Percentiles rank a stretch among this genome's conserved stretches.
Evolutionary conservation across 2,888 invertebrate genomes (phyloP).

Genomic region (Phlogophora meticulosa): DNA sequence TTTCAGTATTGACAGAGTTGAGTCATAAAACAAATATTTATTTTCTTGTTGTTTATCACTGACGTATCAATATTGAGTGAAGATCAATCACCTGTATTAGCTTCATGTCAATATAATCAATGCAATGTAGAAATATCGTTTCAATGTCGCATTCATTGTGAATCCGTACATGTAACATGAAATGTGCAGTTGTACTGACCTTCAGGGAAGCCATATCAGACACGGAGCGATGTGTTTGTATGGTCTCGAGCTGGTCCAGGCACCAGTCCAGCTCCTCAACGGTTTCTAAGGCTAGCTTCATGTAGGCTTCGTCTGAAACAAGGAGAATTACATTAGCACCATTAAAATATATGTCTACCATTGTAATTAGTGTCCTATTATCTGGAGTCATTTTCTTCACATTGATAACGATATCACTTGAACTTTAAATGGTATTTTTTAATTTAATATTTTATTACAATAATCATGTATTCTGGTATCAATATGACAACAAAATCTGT

Average conservation of each 20-base stretch:
- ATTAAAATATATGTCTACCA: no score
- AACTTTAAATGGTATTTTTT: constrained; percentile 1
- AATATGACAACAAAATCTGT: constrained; percentile 37
- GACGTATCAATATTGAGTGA: constrained; percentile 37
- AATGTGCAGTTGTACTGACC: constrained; percentile 91
- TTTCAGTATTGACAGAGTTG: constrained; percentile 43
- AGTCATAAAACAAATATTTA: constrained; percentile 37
- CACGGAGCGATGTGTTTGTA: constrained; percentile 99
- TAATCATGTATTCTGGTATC: constrained; percentile 9
- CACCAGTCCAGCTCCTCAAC: constrained; percentile 99
- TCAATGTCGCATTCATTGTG: constrained; percentile 32
- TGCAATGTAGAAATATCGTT: constrained; percentile 18
- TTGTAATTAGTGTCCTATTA: no score
- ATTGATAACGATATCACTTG: neutral
- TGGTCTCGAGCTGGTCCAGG: constrained; percentile 99
- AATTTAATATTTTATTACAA: neutral
- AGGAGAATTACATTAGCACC: constrained; percentile 52
- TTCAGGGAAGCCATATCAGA: constrained; percentile 99
- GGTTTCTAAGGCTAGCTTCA: constrained; percentile 98
- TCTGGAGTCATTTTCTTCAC: neutral
- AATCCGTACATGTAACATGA: constrained; percentile 52
- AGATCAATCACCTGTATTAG: constrained; percentile 56
- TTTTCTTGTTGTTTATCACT: constrained; percentile 39
- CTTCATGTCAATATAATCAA: constrained; percentile 35
- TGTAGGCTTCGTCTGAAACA: constrained; percentile 96